Evolutionary conservation across 2,113 vertebrate species (phyloP).

Genomic region (Ailuropoda melanoleuca): DNA sequence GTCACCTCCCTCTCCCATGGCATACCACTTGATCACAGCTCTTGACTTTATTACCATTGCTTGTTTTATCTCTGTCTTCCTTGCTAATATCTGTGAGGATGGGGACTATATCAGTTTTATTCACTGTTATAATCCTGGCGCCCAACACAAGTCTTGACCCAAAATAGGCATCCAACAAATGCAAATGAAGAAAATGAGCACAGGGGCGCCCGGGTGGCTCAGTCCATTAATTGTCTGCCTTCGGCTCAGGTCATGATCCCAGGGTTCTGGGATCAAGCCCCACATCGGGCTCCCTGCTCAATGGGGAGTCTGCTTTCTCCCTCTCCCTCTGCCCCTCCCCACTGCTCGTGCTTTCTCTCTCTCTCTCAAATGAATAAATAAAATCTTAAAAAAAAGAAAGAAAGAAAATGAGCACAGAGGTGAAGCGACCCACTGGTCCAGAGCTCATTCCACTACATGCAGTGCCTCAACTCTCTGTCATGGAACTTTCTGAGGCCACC

Average conservation of each 20-base stretch:
- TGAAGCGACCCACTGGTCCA: background rate
- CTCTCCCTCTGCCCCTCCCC: too few relatives aligned
- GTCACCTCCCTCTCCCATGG: background rate
- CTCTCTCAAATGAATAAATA: too few relatives aligned
- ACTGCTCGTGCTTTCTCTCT: too few relatives aligned
- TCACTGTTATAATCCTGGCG: conserved; percentile 20
- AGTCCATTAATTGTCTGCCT: too few relatives aligned
- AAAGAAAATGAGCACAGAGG: conserved; percentile 36
- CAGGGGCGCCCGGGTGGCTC: background rate
- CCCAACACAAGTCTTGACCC: background rate
- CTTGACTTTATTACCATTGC: background rate
- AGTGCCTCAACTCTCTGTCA: background rate
- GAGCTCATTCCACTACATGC: background rate
- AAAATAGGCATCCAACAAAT: background rate
- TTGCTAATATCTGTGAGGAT: background rate
- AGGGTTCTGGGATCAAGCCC: too few relatives aligned
- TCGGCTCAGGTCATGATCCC: too few relatives aligned
- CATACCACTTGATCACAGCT: background rate
- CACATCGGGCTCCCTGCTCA: too few relatives aligned
- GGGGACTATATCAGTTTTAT: background rate
- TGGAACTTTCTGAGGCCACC: background rate
- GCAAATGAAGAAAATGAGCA: conserved; percentile 23
- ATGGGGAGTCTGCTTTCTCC: too few relatives aligned
- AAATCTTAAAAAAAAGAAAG: too few relatives aligned
- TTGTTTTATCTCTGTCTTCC: background rate